Percentiles rank a stretch among this genome's conserved stretches.
Conservation (phyloP, 2,113 vertebrate species). For the Saiga tatarica region DNA sequence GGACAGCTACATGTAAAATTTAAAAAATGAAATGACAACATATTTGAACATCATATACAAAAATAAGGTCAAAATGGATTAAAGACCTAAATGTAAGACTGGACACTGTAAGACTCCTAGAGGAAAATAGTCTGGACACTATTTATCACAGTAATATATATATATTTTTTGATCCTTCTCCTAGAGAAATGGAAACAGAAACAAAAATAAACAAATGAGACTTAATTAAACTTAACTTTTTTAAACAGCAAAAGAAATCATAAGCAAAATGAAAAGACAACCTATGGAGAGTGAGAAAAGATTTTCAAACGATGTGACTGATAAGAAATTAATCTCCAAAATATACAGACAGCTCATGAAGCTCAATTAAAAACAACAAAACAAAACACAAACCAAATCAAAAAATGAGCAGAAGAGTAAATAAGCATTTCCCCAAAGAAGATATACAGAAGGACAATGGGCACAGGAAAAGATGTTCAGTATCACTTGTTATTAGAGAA, state of each 20-base stretch:
- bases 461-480: background rate
- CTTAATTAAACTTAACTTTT: background rate
- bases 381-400: background rate
- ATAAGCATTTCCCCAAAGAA: background rate
- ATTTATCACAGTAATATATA: background rate
- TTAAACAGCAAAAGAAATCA: background rate
- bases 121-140: background rate
- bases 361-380: background rate
- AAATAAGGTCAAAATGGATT: background rate
- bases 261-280: background rate
- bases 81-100: background rate
- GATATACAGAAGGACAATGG: background rate
- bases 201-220: background rate
- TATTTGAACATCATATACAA: background rate
- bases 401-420: background rate
- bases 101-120: background rate
- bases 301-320: background rate
- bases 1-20: background rate
- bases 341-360: background rate
- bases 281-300: background rate
- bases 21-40: background rate
- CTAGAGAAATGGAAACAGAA: background rate
- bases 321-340: background rate
- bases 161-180: background rate
- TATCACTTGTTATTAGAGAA: background rate